Conservation (phyloP, 1,140 invertebrate genomes). For the Heliconius congener region DNA sequence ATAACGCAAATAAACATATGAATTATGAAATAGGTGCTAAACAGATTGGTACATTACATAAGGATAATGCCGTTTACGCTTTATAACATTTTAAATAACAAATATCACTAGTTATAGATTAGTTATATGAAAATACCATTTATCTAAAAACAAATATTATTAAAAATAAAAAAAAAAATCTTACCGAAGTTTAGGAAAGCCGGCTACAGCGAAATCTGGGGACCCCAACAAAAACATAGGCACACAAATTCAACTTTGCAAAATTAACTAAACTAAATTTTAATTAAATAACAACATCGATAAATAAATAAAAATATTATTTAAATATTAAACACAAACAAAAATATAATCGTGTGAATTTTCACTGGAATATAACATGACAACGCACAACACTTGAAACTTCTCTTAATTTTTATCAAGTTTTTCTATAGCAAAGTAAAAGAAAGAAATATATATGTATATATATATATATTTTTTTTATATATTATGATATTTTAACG, state of each 20-base stretch:
- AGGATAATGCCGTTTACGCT: neutral
- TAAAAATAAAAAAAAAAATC: neutral
- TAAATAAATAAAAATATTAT: constrained; percentile 12
- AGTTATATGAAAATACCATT: neutral
- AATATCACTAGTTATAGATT: neutral
- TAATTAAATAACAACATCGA: neutral
- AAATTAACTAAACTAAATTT: constrained; percentile 24
- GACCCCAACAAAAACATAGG: constrained; percentile 42
- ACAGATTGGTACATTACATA: neutral
- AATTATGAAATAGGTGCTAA: constrained; percentile 2
- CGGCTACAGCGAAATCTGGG: constrained; percentile 32
- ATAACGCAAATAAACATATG: neutral
- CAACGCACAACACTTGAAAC: constrained; percentile 53
- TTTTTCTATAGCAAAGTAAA: neutral
- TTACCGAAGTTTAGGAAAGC: constrained; percentile 39
- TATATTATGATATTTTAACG: constrained; percentile 33
- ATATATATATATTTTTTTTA: neutral
- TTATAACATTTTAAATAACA: neutral
- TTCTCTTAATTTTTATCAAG: constrained; percentile 53
- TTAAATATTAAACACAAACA: constrained; percentile 47
- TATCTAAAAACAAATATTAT: neutral
- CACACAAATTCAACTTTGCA: constrained; percentile 28
- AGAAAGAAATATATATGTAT: neutral
- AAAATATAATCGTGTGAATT: constrained; percentile 49
- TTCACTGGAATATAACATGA: constrained; percentile 61